A percentile compares a stretch with the other conserved stretches of the same genome.
These are phyloP conservation scores for Alviniconcha marisindica DNA, from an alignment of 1,140 invertebrate genomes.

Conservation along the genomic window DNA sequence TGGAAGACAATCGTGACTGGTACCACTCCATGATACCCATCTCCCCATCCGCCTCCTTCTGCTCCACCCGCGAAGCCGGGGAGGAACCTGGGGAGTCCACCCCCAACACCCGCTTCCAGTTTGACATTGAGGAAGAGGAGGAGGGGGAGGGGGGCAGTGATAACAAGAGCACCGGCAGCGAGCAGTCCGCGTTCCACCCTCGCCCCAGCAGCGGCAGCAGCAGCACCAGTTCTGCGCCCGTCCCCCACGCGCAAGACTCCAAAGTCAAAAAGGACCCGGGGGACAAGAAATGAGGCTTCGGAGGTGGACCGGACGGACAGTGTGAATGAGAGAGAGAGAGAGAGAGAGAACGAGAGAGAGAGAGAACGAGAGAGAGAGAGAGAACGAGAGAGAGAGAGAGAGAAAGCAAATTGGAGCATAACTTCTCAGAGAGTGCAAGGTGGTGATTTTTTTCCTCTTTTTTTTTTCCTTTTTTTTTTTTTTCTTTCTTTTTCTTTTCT, in stretches of 20 bases:
- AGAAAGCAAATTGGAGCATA: too few species aligned
- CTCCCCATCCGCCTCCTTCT: constrained; percentile 77
- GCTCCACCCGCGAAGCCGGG: constrained; percentile 59
- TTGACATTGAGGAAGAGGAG: constrained; percentile 67
- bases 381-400: background rate
- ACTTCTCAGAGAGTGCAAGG: too few species aligned
- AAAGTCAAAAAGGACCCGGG: background rate
- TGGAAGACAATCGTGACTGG: constrained; percentile 99
- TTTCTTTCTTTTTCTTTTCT: too few species aligned
- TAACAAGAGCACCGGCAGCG: constrained; percentile 39
- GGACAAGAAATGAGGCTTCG: constrained; percentile 22
- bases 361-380: background rate
- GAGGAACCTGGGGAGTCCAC: constrained; percentile 56
- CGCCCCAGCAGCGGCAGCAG: background rate
- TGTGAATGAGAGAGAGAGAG: background rate
- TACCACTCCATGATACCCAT: constrained; percentile 85
- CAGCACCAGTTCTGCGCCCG: background rate
- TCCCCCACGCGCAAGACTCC: background rate
- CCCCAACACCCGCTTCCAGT: constrained; percentile 61
- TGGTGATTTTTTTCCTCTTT: too few species aligned
- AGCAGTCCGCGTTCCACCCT: constrained; percentile 40
- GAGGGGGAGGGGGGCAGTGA: constrained; percentile 43
- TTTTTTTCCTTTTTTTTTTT: too few species aligned
- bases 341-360: background rate
- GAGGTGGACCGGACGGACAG: background rate